These are phyloP conservation scores for Neodiprion fabricii DNA, from an alignment of 1,140 invertebrate genomes.

Conservation along the genomic window DNA sequence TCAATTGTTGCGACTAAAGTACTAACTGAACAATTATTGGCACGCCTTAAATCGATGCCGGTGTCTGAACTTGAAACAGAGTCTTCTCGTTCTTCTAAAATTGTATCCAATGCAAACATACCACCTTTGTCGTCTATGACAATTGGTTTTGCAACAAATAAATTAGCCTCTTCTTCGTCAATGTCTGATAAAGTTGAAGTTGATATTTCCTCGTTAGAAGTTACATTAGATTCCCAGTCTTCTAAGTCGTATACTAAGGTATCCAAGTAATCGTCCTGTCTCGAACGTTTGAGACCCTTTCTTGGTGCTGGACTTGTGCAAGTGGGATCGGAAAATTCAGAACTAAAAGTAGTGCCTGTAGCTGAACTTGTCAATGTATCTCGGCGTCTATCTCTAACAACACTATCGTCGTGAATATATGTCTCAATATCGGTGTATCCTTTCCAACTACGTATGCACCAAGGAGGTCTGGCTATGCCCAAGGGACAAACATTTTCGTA, in stretches of 20 bases:
- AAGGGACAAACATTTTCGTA: slow-evolving; percentile 74
- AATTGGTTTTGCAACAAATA: slow-evolving; percentile 65
- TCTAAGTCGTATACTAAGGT: slow-evolving; percentile 61
- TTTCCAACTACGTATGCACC: slow-evolving; percentile 72
- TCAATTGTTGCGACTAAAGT: slow-evolving; percentile 70
- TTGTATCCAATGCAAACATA: slow-evolving; percentile 60
- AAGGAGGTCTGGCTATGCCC: slow-evolving; percentile 70
- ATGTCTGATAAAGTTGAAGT: slow-evolving; percentile 25
- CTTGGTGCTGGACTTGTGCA: slow-evolving; percentile 59
- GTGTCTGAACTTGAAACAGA: slow-evolving; percentile 42
- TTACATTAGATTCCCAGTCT: slow-evolving; percentile 47
- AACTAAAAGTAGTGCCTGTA: slow-evolving; percentile 49
- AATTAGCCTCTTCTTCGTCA: slow-evolving; percentile 52
- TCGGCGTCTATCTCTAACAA: slow-evolving; percentile 64
- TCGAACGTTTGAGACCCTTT: slow-evolving; percentile 48
- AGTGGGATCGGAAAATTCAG: slow-evolving; percentile 49
- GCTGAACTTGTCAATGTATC: slow-evolving; percentile 64
- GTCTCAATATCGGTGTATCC: slow-evolving; percentile 72
- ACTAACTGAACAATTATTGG: slow-evolving; percentile 61
- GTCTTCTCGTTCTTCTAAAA: slow-evolving; percentile 67
- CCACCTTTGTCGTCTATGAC: slow-evolving; percentile 65
- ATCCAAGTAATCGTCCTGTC: slow-evolving; percentile 66
- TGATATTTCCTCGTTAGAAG: slow-evolving; percentile 23
- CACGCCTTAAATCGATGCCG: slow-evolving; percentile 53
- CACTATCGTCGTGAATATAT: slow-evolving; percentile 69